These are phyloP conservation scores for Leptopilina drosophilae DNA, from an alignment of 2,888 invertebrate species.

Conservation along the genomic window DNA sequence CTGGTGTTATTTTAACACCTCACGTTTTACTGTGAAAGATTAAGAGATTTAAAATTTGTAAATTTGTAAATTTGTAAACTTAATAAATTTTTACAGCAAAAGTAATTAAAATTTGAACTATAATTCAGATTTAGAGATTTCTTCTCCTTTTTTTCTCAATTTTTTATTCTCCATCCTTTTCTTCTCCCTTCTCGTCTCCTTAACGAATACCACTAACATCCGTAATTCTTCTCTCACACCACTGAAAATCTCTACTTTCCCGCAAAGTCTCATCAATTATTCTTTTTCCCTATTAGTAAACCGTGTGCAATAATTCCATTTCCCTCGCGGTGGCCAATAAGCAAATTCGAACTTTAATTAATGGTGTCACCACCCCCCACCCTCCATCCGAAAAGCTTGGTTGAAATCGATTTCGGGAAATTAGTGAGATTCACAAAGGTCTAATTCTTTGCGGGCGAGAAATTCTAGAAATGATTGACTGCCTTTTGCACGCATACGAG, in stretches of 20 bases:
- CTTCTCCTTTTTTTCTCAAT: slow-evolving; percentile 44
- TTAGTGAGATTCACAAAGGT: slow-evolving; percentile 63
- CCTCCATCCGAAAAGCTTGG: slow-evolving; percentile 19
- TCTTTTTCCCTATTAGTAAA: slow-evolving; percentile 42
- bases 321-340: slow-evolving; percentile 66
- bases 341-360: slow-evolving; percentile 74
- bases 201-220: slow-evolving; percentile 12
- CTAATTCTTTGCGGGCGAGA: not conserved
- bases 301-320: slow-evolving; percentile 71
- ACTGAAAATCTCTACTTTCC: not conserved
- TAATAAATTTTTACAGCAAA: too few relatives aligned
- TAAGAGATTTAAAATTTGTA: too few relatives aligned
- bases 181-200: not conserved
- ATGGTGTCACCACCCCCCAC: slow-evolving; percentile 66
- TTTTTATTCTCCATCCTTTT: too few relatives aligned
- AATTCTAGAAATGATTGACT: not conserved
- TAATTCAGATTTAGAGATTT: too few relatives aligned
- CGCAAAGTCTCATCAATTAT: not conserved
- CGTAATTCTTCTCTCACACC: slow-evolving; percentile 34
- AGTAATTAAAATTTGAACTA: too few relatives aligned
- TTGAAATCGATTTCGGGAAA: slow-evolving; percentile 63
- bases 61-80: too few relatives aligned
- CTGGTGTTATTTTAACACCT: too few relatives aligned
- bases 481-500: too few relatives aligned
- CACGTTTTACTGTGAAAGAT: too few relatives aligned